Base-by-base conservation (phyloP, 1,140 invertebrate genomes). In the Vanessa atalanta region DNA sequence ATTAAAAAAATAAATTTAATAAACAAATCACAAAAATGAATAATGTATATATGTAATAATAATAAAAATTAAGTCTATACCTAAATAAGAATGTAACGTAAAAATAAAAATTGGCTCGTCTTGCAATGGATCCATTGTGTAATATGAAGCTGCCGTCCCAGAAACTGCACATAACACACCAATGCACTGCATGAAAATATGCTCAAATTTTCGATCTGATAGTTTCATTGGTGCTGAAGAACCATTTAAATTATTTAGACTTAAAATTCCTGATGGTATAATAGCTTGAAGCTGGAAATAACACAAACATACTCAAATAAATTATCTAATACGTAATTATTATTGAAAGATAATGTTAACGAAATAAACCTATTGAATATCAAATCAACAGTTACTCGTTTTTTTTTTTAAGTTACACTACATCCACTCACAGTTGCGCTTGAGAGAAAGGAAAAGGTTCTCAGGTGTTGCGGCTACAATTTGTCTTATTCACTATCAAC, bases 251-350 rank as follows among this genome's bases (percentile, higher is more conserved):
- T 50, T 68, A 60, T 81, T 83, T 1, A 83, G 31, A 55, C 81
- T 80, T 48, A 90, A 57, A 50, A 88, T 81, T 7, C 68, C 83
- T 47, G 73, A 64, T 3, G 85, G 83, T 66, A 87, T 79, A 16
- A 79, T 83, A 9, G 85, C 43, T 68, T 90, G 88, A 37, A 80
- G 81, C 88, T 90, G 76, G 70, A 65, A 73, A 55, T 43, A 60
- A 72, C 8, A 74, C 63, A 73, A 26, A 66, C 15, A 47, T 31
- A 65, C 12, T 53, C 31, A n/a, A 7, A 43, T 51, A 15, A 0
- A 15, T 5, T 15, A 31, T 31, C 26, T 31, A 15, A 31, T 31
- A 31, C 3, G 0, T 31, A 31, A 31, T 31, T 31, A 31, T 31
- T 2, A 31, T 31, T 31, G 26, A 1, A 31, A 31, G 26, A 31